A percentile compares a stretch with the other conserved stretches of the same genome.
Conservation (phyloP, 2,888 invertebrate genomes). For the Leptopilina syphax region DNA sequence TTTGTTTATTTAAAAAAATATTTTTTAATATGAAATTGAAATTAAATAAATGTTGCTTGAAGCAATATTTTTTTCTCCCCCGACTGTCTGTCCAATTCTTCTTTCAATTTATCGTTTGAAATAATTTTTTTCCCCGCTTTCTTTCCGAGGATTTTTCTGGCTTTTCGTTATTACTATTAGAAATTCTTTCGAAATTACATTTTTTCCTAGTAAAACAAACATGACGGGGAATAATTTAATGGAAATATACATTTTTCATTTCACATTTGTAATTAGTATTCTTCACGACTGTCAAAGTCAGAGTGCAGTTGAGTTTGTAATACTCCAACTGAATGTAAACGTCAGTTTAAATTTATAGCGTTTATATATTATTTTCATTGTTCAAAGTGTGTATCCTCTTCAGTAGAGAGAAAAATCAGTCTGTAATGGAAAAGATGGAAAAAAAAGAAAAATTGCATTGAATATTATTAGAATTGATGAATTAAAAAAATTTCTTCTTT, state of each 20-base stretch:
- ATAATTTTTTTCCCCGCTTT: background rate
- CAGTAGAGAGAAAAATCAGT: constrained; percentile 2
- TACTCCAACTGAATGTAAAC: constrained; percentile 15
- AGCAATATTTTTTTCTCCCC: background rate
- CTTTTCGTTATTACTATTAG: background rate
- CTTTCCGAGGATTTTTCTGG: too few relatives aligned
- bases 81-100: background rate
- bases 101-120: constrained; percentile 9
- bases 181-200: constrained; percentile 8
- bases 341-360: constrained; percentile 3
- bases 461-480: background rate
- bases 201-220: background rate
- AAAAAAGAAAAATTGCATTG: background rate
- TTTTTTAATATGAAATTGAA: too few relatives aligned
- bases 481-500: too few relatives aligned
- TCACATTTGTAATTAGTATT: constrained; percentile 11
- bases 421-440: background rate
- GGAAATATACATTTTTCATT: background rate
- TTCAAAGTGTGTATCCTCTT: constrained; percentile 13
- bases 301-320: constrained; percentile 14
- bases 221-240: background rate
- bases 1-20: too few relatives aligned
- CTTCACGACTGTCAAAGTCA: constrained; percentile 5
- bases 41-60: too few relatives aligned
- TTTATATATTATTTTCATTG: background rate